phyloP scores from a whole-genome alignment of 2,888 invertebrate genomes.

The Galeopsomyia nigrocyanea region DNA sequence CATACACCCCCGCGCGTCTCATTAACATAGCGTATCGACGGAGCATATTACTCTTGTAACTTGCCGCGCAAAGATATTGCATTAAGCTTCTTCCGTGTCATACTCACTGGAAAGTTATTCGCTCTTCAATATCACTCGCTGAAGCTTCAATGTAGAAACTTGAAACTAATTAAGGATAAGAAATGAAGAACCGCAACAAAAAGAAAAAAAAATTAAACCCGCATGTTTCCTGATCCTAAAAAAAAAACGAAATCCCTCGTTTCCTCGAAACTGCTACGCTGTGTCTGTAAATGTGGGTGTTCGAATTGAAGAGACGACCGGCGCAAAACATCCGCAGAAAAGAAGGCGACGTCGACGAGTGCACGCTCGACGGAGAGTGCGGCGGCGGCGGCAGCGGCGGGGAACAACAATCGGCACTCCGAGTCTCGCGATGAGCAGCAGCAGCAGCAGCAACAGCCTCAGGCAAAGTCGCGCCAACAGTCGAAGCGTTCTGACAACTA shows the following conservation, averaged over 20 bases:
- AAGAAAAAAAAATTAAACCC: neutral
- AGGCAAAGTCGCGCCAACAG: constrained; percentile 12
- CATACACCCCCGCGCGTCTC: neutral
- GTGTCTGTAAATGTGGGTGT: neutral
- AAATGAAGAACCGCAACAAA: too few species aligned
- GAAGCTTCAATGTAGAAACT: too few species aligned
- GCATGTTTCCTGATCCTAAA: neutral
- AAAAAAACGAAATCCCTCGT: neutral
- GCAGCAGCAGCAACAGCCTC: constrained; percentile 1
- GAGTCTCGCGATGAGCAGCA: constrained; percentile 8
- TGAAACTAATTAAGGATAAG: too few species aligned
- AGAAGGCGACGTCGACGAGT: constrained; percentile 29
- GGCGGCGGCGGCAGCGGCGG: neutral
- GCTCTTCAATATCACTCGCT: too few species aligned
- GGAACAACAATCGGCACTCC: neutral
- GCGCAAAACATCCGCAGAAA: constrained; percentile 36
- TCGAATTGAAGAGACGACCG: constrained; percentile 44
- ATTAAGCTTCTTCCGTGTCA: too few species aligned
- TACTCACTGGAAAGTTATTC: too few species aligned
- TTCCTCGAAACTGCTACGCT: too few species aligned
- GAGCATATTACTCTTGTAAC: too few species aligned
- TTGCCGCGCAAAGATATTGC: too few species aligned
- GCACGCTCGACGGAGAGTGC: constrained; percentile 17
- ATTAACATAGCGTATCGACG: too few species aligned
- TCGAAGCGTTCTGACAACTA: constrained; percentile 28